Conservation (phyloP, 2,888 invertebrate species). For the Gandaritis pyraliata region DNA sequence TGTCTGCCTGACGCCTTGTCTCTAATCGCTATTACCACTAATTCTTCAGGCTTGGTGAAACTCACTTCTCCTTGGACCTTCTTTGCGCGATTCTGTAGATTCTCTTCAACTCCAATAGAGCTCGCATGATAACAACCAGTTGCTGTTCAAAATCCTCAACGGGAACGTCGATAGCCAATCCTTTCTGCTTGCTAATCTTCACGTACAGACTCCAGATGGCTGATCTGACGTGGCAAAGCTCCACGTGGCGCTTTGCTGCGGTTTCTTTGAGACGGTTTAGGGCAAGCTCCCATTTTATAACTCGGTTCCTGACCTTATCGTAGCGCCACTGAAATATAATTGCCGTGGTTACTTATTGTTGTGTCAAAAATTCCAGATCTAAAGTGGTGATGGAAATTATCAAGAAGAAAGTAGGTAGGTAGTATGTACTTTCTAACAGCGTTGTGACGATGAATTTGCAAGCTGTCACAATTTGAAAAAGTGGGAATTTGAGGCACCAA, state of each 20-base stretch:
- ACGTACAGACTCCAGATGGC: conserved; percentile 86
- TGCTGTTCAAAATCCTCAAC: conserved; percentile 84
- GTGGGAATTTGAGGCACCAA: no score
- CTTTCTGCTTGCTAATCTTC: conserved; percentile 86
- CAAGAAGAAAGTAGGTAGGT: no score
- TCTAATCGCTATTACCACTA: no score
- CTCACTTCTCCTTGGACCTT: conserved; percentile 72
- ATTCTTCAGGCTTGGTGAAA: conserved; percentile 8
- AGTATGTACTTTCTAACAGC: no score
- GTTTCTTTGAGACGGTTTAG: conserved; percentile 85
- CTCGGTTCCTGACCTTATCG: conserved; percentile 83
- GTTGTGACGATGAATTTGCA: no score
- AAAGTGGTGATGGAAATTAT: no score
- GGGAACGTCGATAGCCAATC: conserved; percentile 68
- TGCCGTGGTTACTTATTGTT: no score
- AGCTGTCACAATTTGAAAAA: no score
- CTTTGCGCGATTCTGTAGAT: conserved; percentile 76
- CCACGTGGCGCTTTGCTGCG: conserved; percentile 79
- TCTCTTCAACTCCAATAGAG: conserved; percentile 81
- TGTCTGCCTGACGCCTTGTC: no score
- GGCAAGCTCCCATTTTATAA: conserved; percentile 86
- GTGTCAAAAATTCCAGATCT: no score
- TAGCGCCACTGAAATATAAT: conserved; percentile 75
- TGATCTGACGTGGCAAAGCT: conserved; percentile 82
- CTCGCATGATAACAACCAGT: conserved; percentile 85